A percentile compares a stretch with the other conserved stretches of the same genome.
Conservation (phyloP, 2,113 vertebrate genomes). For the Numenius arquata region DNA sequence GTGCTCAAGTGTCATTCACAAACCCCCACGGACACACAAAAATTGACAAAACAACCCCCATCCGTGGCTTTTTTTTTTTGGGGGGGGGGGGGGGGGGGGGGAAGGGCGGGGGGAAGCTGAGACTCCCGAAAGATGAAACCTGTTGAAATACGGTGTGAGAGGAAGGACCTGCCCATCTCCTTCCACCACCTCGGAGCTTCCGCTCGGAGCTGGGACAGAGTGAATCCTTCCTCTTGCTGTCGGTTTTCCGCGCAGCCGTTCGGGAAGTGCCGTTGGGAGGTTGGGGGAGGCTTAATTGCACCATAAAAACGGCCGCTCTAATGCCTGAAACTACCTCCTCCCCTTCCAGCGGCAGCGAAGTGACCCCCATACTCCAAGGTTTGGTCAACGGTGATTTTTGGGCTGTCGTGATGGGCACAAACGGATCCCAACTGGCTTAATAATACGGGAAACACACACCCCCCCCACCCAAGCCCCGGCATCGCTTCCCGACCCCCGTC, state of each 20-base stretch:
- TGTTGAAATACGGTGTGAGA: background rate
- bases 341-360: background rate
- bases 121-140: background rate
- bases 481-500: accelerated
- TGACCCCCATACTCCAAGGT: accelerated
- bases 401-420: background rate
- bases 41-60: background rate
- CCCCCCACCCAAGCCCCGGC: accelerated
- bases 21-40: background rate
- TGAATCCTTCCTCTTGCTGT: accelerated
- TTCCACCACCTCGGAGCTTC: background rate
- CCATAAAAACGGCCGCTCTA: background rate
- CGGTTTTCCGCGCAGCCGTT: background rate
- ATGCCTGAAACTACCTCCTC: background rate
- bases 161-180: background rate
- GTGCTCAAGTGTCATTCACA: constrained; percentile 23
- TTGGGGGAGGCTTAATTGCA: accelerated
- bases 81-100: no score
- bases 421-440: background rate
- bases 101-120: background rate
- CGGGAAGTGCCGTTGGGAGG: background rate
- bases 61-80: background rate
- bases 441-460: no score
- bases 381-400: accelerated
- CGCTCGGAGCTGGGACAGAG: accelerated